These are phyloP conservation scores for Poecilia velifera DNA, from an alignment of 2,797 vertebrate species.

Conservation along the genomic window DNA sequence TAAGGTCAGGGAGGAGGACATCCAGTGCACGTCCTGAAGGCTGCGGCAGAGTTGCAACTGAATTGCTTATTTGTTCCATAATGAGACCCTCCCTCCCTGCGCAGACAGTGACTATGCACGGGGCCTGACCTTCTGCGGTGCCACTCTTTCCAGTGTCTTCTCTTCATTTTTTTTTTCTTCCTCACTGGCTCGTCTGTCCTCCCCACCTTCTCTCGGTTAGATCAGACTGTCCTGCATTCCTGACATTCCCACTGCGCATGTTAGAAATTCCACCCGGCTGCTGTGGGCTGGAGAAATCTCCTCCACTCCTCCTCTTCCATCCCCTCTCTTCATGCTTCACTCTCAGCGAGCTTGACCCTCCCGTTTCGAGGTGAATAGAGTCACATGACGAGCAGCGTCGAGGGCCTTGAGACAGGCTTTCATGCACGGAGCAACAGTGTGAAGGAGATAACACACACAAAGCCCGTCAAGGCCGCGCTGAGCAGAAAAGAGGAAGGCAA, in stretches of 20 bases:
- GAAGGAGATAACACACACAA: conserved; percentile 54
- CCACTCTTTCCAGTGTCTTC: conserved; percentile 31
- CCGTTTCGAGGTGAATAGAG: conserved; percentile 55
- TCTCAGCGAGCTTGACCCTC: conserved; percentile 37
- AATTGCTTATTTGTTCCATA: conserved; percentile 62
- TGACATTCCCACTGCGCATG: conserved; percentile 89
- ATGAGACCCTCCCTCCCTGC: conserved; percentile 38
- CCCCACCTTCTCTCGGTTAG: conserved; percentile 61
- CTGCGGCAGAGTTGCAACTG: conserved; percentile 41
- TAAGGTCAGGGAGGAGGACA: conserved; percentile 35
- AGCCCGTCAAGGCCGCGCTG: conserved; percentile 52
- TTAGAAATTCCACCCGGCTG: conserved; percentile 89
- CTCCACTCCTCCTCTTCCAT: conserved; percentile 63
- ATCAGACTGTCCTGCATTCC: conserved; percentile 89
- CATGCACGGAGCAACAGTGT: conserved; percentile 39
- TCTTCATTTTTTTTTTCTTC: conserved; percentile 7
- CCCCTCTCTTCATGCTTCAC: conserved; percentile 55
- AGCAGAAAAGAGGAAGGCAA: conserved; percentile 36
- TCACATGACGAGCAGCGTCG: conserved; percentile 55
- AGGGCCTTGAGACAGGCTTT: conserved; percentile 68
- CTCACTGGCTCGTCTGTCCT: conserved; percentile 47
- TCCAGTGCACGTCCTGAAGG: conserved; percentile 41
- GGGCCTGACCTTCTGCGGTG: conserved; percentile 21
- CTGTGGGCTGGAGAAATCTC: conserved; percentile 66
- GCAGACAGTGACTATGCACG: conserved; percentile 53